Base-by-base conservation (phyloP, 2,113 vertebrate genomes). In the Seriola aureovittata region DNA sequence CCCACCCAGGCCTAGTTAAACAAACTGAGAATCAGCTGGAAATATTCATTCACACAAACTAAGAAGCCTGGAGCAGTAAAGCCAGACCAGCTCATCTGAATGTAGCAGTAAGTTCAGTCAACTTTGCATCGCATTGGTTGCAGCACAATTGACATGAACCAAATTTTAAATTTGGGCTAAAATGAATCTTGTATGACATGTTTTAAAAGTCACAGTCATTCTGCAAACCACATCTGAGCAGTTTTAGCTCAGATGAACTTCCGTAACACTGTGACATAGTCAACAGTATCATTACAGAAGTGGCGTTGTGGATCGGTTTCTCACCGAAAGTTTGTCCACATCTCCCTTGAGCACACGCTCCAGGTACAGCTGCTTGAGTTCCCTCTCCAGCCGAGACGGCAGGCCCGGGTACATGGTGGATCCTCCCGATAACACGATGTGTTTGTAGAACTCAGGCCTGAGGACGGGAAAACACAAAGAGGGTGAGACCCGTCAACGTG, bases 331-430 rank as follows among this genome's bases (percentile, higher is more conserved):
- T 71, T 99, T 99, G 85, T 99, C 98, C 86, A 99, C 97, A 2
- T 99, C 97, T 85, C 98, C 98, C 88, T 99, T 99, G 75, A 99
- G 96, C 81, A 99, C 98, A 16, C 98, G 96, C 89, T 99, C 98
- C 85, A 99, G 94, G 93, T 99, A 99, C 34, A 99, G 97, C 93
- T 99, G 98, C 84, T 99, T 99, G 8, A 99, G 97, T 79, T 99
- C 98, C 81, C 98, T 92, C 93, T 99, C 98, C 94, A 99, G 95
- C 8, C 97, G 96, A 0, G 98, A 99, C 0, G 98, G 98, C 89
- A 99, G 95, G 17, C 98, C 98, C 0, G 98, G 98, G 78, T 99
- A 99, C 98, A 99, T 99, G 86, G 98, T 99, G 92, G 98, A 99
- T 0, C 98, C 98, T 77, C 98, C 98, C 8, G 98, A 99, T 64